phyloP scores from a whole-genome alignment of 2,113 vertebrate genomes.

The Oreocharis arfaki region DNA sequence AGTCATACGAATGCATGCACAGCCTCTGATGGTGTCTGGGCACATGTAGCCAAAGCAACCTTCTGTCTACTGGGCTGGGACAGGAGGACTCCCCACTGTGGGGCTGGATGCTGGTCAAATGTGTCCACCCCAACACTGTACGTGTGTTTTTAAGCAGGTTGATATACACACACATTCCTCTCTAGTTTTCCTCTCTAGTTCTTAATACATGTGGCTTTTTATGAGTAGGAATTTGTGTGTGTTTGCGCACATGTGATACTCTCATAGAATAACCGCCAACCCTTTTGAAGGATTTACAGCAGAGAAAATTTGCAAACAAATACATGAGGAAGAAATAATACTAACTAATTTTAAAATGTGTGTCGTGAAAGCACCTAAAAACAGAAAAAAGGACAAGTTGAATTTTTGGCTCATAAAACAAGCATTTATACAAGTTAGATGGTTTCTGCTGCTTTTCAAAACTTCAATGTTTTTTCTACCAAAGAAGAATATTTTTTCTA shows the following conservation, averaged over 20 bases:
- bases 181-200: fast-evolving
- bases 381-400: not conserved
- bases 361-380: not conserved
- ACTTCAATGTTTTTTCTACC: not conserved
- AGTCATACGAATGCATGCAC: not conserved
- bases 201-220: not conserved
- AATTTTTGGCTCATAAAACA: not conserved
- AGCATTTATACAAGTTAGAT: not conserved
- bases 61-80: not conserved
- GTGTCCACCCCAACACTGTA: not conserved
- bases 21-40: not conserved
- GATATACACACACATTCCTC: fast-evolving
- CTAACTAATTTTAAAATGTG: not conserved
- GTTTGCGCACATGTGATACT: not conserved
- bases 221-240: not conserved
- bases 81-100: not conserved
- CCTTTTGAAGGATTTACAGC: not conserved
- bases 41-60: fast-evolving
- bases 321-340: not conserved
- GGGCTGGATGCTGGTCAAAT: not conserved
- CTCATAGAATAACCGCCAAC: not conserved
- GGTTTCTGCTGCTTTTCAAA: not conserved
- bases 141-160: not conserved
- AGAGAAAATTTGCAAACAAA: not conserved
- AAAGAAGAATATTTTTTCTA: not conserved